Evolutionary conservation across 2,797 vertebrate species (phyloP).

Genomic region (Chanos chanos): DNA sequence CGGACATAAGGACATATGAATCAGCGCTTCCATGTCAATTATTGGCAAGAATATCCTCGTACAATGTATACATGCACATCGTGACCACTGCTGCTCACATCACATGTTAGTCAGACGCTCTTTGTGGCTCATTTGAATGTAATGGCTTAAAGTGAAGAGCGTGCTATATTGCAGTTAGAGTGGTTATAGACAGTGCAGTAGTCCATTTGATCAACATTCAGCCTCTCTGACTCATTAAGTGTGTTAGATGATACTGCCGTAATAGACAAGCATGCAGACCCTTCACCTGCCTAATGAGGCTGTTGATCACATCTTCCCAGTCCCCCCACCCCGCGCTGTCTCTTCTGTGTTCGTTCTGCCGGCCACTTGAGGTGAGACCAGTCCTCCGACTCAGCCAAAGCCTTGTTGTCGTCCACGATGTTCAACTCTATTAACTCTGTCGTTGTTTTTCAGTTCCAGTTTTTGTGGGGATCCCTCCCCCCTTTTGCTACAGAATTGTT

Average conservation of each 20-base stretch:
- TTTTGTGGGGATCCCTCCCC: too few species aligned
- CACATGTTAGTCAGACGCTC: neutral
- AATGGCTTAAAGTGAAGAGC: conserved; percentile 25
- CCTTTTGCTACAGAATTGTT: too few species aligned
- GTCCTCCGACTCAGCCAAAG: neutral
- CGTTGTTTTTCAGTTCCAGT: too few species aligned
- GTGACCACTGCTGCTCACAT: neutral
- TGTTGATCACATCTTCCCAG: neutral
- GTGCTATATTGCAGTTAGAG: conserved; percentile 32
- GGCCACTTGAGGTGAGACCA: too few species aligned
- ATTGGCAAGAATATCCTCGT: too few species aligned
- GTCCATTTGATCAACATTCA: conserved; percentile 61
- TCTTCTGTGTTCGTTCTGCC: too few species aligned
- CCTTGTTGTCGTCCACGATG: too few species aligned
- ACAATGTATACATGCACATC: too few species aligned
- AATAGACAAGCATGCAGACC: conserved; percentile 46
- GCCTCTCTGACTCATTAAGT: conserved; percentile 48
- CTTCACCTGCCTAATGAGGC: conserved; percentile 22
- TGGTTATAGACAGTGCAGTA: conserved; percentile 39
- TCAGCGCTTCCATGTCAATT: too few species aligned
- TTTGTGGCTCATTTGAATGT: conserved; percentile 30
- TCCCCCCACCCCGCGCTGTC: neutral
- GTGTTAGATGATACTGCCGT: conserved; percentile 46
- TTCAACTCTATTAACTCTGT: too few species aligned
- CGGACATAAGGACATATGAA: too few species aligned